These are phyloP conservation scores for Yoshiicerus persimilis DNA, from an alignment of 1,140 invertebrate genomes.

Conservation along the genomic window DNA sequence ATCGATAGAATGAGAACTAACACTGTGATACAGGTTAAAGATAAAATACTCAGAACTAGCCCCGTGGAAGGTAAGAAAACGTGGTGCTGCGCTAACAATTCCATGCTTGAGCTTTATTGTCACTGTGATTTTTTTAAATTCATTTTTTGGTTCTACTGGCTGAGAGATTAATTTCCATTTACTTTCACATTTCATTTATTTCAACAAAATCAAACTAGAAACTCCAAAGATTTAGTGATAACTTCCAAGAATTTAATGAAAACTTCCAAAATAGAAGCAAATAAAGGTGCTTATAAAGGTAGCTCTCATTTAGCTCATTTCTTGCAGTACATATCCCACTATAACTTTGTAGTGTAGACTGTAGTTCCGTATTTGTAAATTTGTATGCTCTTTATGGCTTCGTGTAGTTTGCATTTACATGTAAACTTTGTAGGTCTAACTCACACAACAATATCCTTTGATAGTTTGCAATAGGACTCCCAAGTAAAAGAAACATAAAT, in stretches of 20 bases:
- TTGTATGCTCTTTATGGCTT: too few species aligned
- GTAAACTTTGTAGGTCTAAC: background rate
- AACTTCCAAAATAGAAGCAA: too few species aligned
- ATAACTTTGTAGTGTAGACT: too few species aligned
- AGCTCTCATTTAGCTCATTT: background rate
- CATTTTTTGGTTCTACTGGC: constrained; percentile 1
- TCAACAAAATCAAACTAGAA: background rate
- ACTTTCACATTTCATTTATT: too few species aligned
- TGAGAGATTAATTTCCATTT: background rate
- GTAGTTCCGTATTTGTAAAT: too few species aligned
- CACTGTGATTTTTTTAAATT: constrained; percentile 18
- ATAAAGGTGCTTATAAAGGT: too few species aligned
- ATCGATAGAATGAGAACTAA: background rate
- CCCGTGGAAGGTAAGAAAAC: background rate
- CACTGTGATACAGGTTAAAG: constrained; percentile 9
- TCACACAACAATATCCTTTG: too few species aligned
- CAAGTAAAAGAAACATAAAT: background rate
- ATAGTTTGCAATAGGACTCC: too few species aligned
- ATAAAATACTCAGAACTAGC: constrained; percentile 9
- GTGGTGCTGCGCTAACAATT: constrained; percentile 8
- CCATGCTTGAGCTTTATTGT: background rate
- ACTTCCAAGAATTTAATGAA: background rate
- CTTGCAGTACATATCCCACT: background rate
- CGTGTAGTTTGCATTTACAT: too few species aligned
- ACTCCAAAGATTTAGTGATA: too few species aligned